A percentile compares a stretch with the other conserved stretches of the same genome.
Evolutionary conservation across 2,797 vertebrate species (phyloP).

Genomic region (Xenops minutus): DNA sequence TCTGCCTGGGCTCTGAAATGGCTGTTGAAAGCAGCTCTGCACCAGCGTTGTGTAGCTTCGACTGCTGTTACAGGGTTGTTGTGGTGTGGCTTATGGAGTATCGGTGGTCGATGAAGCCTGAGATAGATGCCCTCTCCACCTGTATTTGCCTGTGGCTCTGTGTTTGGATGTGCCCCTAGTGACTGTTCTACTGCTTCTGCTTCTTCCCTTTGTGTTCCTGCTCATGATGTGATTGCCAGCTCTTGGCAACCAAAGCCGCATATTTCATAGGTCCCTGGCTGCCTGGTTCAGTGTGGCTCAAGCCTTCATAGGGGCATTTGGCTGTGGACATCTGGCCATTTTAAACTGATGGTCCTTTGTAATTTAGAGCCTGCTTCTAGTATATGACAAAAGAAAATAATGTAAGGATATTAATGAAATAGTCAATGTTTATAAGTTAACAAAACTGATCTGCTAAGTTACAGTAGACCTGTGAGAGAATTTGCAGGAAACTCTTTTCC

Average conservation of each 20-base stretch:
- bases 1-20: neutral
- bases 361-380: neutral
- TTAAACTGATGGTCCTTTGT: neutral
- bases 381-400: neutral
- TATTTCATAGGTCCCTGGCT: neutral
- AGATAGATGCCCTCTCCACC: neutral
- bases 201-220: neutral
- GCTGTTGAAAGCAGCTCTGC: neutral
- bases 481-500: neutral
- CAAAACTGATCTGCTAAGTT: neutral
- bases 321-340: neutral
- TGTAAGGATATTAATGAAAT: neutral
- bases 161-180: neutral
- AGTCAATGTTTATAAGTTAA: neutral
- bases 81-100: neutral
- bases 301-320: neutral
- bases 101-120: neutral
- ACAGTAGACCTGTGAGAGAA: neutral
- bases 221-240: fast-evolving
- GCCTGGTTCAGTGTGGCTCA: fast-evolving
- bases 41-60: neutral
- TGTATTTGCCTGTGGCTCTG: fast-evolving
- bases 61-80: fast-evolving
- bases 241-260: fast-evolving
- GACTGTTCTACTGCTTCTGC: neutral